Conservation (phyloP, 2,797 vertebrate species). For the Aplochiton taeniatus region DNA sequence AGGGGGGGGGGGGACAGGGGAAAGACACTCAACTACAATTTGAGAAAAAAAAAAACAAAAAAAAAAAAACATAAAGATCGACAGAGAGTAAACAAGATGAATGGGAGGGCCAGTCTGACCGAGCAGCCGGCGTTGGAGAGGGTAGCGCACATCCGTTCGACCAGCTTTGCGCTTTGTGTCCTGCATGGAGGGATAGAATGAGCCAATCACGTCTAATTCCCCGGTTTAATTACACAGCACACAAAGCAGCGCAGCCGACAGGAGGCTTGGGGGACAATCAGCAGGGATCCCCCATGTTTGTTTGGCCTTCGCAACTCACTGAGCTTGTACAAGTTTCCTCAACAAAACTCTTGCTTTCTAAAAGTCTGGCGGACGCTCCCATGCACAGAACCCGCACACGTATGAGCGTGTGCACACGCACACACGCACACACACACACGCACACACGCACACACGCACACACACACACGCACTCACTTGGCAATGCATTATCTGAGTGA, state of each 20-base stretch:
- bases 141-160: conserved; percentile 20
- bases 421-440: no score
- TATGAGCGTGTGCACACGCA: no score
- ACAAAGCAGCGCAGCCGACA: conserved; percentile 38
- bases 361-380: no score
- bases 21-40: conserved; percentile 40
- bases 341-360: not conserved
- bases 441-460: no score
- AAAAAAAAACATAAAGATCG: conserved; percentile 6
- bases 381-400: no score
- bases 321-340: conserved; percentile 25
- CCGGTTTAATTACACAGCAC: conserved; percentile 56
- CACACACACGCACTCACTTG: no score
- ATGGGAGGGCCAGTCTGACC: conserved; percentile 26
- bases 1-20: no score
- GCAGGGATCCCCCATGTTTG: conserved; percentile 39
- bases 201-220: conserved; percentile 54
- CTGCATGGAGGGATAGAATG: conserved; percentile 33
- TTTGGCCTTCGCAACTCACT: not conserved
- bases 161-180: conserved; percentile 25
- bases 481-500: conserved; percentile 17
- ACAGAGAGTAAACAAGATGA: not conserved
- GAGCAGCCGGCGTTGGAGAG: conserved; percentile 3
- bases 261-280: conserved; percentile 28
- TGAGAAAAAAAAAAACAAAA: conserved; percentile 3